Conservation (phyloP, 2,797 vertebrate species). For the Trichosurus vulpecula region DNA sequence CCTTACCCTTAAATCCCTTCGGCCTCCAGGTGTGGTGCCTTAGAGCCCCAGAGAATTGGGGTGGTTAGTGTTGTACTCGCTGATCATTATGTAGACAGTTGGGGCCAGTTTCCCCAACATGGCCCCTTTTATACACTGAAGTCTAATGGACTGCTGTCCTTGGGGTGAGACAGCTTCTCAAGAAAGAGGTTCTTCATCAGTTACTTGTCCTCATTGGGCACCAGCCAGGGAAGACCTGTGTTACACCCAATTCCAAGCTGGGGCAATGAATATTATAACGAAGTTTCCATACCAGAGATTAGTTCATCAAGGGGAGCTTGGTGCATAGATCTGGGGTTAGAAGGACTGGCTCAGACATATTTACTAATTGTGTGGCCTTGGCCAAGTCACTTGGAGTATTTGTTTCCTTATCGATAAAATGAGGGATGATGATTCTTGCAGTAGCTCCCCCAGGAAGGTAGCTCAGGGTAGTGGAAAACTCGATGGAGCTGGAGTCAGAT, state of each 20-base stretch:
- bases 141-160: conserved; percentile 31
- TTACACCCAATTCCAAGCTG: background rate
- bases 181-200: conserved; percentile 33
- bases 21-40: background rate
- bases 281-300: background rate
- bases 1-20: background rate
- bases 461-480: background rate
- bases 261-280: background rate
- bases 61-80: background rate
- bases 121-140: conserved; percentile 12
- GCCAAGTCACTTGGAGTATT: background rate
- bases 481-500: background rate
- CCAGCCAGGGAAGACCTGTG: background rate
- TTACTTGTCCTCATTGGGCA: background rate
- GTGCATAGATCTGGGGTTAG: background rate
- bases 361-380: background rate
- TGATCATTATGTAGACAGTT: conserved; percentile 37
- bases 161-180: conserved; percentile 24
- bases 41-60: background rate
- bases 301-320: background rate
- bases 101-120: conserved; percentile 26
- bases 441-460: background rate
- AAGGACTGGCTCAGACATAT: background rate
- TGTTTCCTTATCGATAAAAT: background rate
- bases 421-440: background rate